Evolutionary conservation across 2,113 vertebrate species (phyloP), one percentile per base, ranked within the genome.

Genomic region (Entelurus aequoreus): DNA sequence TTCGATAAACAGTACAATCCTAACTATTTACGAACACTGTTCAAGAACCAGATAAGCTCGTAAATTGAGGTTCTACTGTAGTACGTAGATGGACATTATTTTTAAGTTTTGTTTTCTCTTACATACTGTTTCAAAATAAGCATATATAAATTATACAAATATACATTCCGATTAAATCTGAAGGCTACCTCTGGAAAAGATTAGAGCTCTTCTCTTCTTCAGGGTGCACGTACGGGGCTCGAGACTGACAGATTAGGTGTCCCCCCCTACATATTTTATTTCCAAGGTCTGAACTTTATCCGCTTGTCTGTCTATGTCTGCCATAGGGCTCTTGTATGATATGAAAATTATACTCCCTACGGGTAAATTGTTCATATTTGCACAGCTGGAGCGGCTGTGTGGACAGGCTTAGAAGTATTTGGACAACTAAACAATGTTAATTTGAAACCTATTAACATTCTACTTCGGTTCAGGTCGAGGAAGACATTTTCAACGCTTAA

Each of bases 371-470:
- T 19, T 76, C 62, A 62, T 87, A 84, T 89, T 87, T 87, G 57
- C 5, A 37, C 86, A 89, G 87, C 84, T 88, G 85, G 80, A 4
- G n/a, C 14, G 46, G 63, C 40, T 67, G 63, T 13, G 14, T 73
- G 65, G 61, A 83, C 62, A 72, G 62, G 73, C 63, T 67, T 63
- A 35, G 58, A 81, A 46, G 56, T 72, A 76, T 79, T 88, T 81
- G 54, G 71, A 89, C 83, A 84, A 74, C 75, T 66, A 81, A 86
- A 82, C 83, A 82, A 79, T 71, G 77, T 80, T 87, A 74, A 88
- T 87, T 89, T 83, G 76, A 84, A 83, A 79, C 64, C 76, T 78
- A 78, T 88, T 85, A 83, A 78, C 71, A 69, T 84, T 86, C 65
- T 74, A 3, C 78, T 74, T 66, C 35, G 61, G 76, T 82, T 84